Evolutionary conservation across 2,888 invertebrate species (phyloP), one percentile per base, ranked within the genome.

Genomic region (Chrysomela aeneicollis): DNA sequence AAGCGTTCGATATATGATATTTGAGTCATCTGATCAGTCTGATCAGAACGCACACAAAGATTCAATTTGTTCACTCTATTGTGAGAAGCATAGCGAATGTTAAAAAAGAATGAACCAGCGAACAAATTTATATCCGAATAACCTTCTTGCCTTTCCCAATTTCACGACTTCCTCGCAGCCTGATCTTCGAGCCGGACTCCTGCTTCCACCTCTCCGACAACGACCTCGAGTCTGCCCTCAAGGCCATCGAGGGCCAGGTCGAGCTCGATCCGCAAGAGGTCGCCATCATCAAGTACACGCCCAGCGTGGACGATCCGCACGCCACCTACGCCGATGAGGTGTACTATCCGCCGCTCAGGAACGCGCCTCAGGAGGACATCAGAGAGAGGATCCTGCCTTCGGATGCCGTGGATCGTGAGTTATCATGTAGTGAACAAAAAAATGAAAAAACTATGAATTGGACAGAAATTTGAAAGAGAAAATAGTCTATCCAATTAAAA

Each of bases 271-370:
- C 90, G 15, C 88, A 89, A 71, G 89, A 91, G 76, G 85, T 92
- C 77, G 94, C 94, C 30, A 90, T 90, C 73, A 91, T 94, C 26
- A 90, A 91, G 70, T 94, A 92, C 76, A 90, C 89, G 6, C 94
- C 94, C 12, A 89, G 87, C 66, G 82, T 85, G 61, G 85, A 84
- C 5, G 87, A 91, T 77, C 86, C 86, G 0, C 84, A 86, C 66
- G 87, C 88, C 1, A 88, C 90, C 71, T 93, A 88, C 78, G 92
- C 93, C n/a, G 92, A 93, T 76, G 92, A 93, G 83, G 86, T 92
- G 15, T 93, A 91, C 79, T 91, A 87, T 79, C 93, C 93, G 21
- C 90, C 92, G 61, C 81, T 84, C 51, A 85, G 87, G 59, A 82
- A 84, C 47, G 57, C 65, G n/a, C 69, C 70, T 5, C 79, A 80